Conservation (phyloP, 2,888 invertebrate genomes). For the Reticulitermes lucifugus region DNA sequence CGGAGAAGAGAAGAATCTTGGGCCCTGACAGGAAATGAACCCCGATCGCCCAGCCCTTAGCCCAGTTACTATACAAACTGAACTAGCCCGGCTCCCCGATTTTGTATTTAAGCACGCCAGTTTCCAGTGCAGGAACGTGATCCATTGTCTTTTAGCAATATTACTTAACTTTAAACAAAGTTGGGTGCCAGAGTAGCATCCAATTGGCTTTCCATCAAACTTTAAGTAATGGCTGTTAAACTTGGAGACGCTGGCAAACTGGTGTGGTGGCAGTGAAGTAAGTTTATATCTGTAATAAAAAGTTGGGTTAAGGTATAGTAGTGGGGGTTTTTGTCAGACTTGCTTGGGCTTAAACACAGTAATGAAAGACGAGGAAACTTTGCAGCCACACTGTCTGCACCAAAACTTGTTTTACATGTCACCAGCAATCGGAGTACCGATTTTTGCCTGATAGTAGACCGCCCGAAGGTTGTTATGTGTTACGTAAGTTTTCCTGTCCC, state of each 20-base stretch:
- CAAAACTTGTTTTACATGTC: conserved; percentile 11
- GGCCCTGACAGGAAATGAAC: too few relatives aligned
- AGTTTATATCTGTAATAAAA: conserved; percentile 48
- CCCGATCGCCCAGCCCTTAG: too few relatives aligned
- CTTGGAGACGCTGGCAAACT: conserved; percentile 19
- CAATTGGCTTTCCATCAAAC: conserved; percentile 47
- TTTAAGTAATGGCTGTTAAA: conserved; percentile 43
- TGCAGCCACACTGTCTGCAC: conserved; percentile 18
- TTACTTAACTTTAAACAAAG: conserved; percentile 42
- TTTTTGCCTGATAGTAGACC: too few relatives aligned
- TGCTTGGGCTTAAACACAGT: conserved; percentile 39
- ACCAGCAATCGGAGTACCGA: too few relatives aligned
- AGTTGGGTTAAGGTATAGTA: conserved; percentile 27
- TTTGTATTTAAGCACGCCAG: not conserved
- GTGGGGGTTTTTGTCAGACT: conserved; percentile 3
- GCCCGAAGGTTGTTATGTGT: too few relatives aligned
- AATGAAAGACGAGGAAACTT: conserved; percentile 43
- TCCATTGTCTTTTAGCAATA: not conserved
- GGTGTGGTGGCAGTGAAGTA: conserved; percentile 28
- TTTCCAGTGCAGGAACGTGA: not conserved
- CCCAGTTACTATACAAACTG: too few relatives aligned
- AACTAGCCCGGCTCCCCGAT: not conserved
- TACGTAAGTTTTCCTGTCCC: too few relatives aligned
- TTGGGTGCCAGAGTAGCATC: conserved; percentile 37
- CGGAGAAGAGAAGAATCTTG: too few relatives aligned